Evolutionary conservation across 2,888 invertebrate genomes (phyloP).

Genomic region (Aspidiotus destructor): DNA sequence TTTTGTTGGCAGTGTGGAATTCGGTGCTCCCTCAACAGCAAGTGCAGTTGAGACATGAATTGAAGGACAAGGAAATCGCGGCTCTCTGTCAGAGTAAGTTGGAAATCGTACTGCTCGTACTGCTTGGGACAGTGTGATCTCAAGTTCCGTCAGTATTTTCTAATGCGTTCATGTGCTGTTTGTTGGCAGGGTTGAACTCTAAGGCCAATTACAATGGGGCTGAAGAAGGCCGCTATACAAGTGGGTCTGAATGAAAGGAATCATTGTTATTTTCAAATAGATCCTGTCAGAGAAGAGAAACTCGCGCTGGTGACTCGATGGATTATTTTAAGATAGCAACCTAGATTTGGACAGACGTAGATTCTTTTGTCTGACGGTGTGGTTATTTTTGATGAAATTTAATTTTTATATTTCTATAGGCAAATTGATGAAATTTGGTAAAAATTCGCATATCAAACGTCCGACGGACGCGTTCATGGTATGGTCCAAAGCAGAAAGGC

Average conservation of each 20-base stretch:
- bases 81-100: conserved; percentile 51
- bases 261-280: no score
- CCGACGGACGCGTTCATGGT: conserved; percentile 99
- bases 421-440: conserved; percentile 70
- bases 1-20: conserved; percentile 48
- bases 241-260: no score
- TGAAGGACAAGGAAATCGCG: conserved; percentile 55
- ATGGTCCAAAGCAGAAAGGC: conserved; percentile 97
- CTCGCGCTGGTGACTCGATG: no score
- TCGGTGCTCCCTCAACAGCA: no score
- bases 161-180: background rate
- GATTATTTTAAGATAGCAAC: no score
- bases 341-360: no score
- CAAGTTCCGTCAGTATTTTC: background rate
- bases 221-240: no score
- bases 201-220: no score
- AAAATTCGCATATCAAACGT: conserved; percentile 94
- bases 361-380: no score
- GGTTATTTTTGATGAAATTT: conserved; percentile 1
- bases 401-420: conserved; percentile 27
- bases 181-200: conserved; percentile 50
- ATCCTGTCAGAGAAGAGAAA: no score
- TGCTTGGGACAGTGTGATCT: background rate
- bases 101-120: no score
- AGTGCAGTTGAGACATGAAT: conserved; percentile 47